Base-by-base conservation (phyloP, 2,888 invertebrate species). In the Mythimna impura region DNA sequence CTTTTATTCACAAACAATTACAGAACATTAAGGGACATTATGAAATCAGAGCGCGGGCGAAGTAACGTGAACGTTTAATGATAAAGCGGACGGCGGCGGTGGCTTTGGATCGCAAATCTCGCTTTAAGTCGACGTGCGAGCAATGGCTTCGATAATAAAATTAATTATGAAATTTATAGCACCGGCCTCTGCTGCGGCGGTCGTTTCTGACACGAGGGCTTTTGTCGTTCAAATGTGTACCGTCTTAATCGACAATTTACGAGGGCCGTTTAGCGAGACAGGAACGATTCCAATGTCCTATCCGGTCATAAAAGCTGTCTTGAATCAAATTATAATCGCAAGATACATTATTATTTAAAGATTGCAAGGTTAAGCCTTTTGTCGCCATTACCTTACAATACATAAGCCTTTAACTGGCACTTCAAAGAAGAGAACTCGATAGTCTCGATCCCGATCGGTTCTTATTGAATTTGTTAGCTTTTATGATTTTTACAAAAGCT, bases 81-180 rank as follows among this genome's bases (percentile, higher is more conserved):
- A 94, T 94, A 93, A 94, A 91, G 90, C 91, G 86, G 89, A 87
- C 88, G 89, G 90, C 89, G 89, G 91, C 92, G 89, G 90, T 90
- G 91, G 91, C 93, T 94, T 94, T 92, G 89, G 86, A 90, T 93
- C 92, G 92, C 94, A 94, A 94, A 95, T 94, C 93, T 92, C 89
- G 86, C 89, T 90, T 91, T 94, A 94, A 94, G 94, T 82, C 94
- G 94, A 94, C 93, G 89, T 90, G 90, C 92, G 91, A 94, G 92
- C 92, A 92, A 92, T 91, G 91, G 91, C 88, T 89, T 88, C 90
- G 92, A 92, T 93, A 92, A 93, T 95, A 94, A 95, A 94, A 94
- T 94, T 94, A 94, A 94, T 95, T 94, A 93, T 93, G 87, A 90
- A 92, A 94, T 94, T 94, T 94, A 95, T 94, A 88, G 91, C 91